phyloP scores from a whole-genome alignment of 2,113 vertebrate genomes.

The Trochalopteron elliotii region DNA sequence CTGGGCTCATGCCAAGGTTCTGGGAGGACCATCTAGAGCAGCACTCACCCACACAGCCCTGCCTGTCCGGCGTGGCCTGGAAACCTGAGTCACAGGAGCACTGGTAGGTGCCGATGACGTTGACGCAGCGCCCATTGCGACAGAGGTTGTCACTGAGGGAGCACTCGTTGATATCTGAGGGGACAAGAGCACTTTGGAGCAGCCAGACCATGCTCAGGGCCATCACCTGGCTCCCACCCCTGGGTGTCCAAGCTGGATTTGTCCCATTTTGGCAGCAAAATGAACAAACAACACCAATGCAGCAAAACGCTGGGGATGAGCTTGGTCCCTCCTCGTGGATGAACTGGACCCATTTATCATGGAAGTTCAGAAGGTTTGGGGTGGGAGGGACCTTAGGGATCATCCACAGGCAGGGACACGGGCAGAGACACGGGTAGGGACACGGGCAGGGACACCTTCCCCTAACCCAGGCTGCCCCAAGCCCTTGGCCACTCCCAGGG shows the following conservation, averaged over 20 bases:
- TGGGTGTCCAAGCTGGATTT: not conserved
- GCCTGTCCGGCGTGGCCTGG: slow-evolving; percentile 83
- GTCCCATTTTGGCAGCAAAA: not conserved
- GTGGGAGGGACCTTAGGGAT: not conserved
- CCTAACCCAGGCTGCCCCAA: not conserved
- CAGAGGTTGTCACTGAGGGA: slow-evolving; percentile 88
- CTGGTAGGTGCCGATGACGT: slow-evolving; percentile 89
- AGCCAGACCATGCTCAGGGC: not conserved
- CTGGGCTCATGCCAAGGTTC: fast-evolving
- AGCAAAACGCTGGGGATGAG: not conserved
- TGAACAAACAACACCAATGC: fast-evolving
- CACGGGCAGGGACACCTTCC: not conserved
- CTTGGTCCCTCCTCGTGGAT: not conserved
- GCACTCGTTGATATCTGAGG: slow-evolving; percentile 89
- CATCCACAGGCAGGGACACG: not conserved
- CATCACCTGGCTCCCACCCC: not conserved
- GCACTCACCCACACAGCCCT: slow-evolving; percentile 88
- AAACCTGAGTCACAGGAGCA: slow-evolving; percentile 89
- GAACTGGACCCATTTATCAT: not conserved
- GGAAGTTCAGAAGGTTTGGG: not conserved
- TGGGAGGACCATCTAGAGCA: fast-evolving
- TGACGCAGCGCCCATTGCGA: slow-evolving; percentile 85
- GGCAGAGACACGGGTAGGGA: not conserved
- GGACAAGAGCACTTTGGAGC: not conserved
- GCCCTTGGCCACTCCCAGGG: not conserved